These are phyloP conservation scores for Leuctra nigra DNA, from an alignment of 2,888 invertebrate genomes.

Conservation along the genomic window DNA sequence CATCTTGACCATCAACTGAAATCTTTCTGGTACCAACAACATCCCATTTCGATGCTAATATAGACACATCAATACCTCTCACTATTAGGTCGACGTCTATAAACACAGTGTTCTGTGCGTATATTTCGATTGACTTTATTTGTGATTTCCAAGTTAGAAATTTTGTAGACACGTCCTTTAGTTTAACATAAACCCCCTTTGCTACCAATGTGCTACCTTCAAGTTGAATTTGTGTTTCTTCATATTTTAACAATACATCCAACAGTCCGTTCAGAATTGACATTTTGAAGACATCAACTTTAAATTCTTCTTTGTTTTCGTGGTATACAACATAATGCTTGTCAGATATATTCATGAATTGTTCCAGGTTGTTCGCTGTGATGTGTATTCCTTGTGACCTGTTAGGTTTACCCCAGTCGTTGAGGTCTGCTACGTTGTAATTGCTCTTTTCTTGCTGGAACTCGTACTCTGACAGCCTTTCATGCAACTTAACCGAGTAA, in stretches of 20 bases:
- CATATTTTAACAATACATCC: too few species aligned
- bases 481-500: too few species aligned
- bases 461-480: neutral
- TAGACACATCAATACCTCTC: neutral
- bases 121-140: neutral
- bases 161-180: neutral
- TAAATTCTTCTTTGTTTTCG: too few species aligned
- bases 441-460: neutral
- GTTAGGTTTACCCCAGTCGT: neutral
- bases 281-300: too few species aligned
- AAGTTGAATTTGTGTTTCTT: too few species aligned
- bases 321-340: too few species aligned
- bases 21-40: neutral
- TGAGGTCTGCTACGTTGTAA: neutral
- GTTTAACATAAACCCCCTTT: neutral
- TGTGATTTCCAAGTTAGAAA: too few species aligned
- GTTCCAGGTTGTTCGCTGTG: neutral
- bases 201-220: too few species aligned
- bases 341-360: neutral
- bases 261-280: too few species aligned
- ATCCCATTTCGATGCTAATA: neutral
- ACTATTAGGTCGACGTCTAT: neutral
- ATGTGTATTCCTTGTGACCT: neutral
- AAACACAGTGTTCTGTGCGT: neutral
- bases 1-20: neutral